Conservation (phyloP, 2,888 invertebrate genomes). For the Argyresthia goedartella region DNA sequence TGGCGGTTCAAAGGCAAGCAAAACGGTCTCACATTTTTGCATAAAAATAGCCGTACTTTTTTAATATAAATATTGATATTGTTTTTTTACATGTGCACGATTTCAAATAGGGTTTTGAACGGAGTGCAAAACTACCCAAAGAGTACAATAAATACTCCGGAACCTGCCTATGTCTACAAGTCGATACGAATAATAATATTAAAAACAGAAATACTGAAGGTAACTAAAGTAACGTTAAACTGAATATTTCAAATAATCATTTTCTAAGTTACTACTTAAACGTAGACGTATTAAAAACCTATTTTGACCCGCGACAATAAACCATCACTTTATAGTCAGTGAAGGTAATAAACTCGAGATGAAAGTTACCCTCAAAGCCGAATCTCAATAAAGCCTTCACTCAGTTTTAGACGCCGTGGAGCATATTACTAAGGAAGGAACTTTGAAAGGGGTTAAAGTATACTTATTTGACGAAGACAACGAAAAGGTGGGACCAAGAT, state of each 20-base stretch:
- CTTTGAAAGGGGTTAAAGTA: constrained; percentile 59
- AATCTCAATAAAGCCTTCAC: constrained; percentile 44
- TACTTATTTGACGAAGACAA: constrained; percentile 51
- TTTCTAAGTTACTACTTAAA: no score
- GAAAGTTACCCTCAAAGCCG: constrained; percentile 40
- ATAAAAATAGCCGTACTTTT: no score
- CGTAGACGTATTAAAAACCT: neutral
- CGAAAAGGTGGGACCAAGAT: constrained; percentile 55
- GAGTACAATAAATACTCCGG: no score
- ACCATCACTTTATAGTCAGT: constrained; percentile 3
- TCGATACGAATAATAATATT: no score
- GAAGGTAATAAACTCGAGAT: constrained; percentile 38
- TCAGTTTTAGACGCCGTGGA: constrained; percentile 27
- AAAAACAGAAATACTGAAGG: no score
- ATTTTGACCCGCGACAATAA: neutral
- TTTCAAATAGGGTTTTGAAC: no score
- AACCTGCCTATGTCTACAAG: no score
- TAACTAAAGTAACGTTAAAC: no score
- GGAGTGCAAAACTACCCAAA: no score
- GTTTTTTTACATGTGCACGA: no score
- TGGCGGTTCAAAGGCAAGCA: neutral
- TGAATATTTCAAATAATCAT: no score
- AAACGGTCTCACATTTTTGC: neutral
- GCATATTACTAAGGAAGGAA: constrained; percentile 45
- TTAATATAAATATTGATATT: no score